Percentiles rank a stretch among this genome's conserved stretches.
These are phyloP conservation scores for Aphyosemion australe DNA, from an alignment of 2,113 vertebrate species.

Conservation along the genomic window DNA sequence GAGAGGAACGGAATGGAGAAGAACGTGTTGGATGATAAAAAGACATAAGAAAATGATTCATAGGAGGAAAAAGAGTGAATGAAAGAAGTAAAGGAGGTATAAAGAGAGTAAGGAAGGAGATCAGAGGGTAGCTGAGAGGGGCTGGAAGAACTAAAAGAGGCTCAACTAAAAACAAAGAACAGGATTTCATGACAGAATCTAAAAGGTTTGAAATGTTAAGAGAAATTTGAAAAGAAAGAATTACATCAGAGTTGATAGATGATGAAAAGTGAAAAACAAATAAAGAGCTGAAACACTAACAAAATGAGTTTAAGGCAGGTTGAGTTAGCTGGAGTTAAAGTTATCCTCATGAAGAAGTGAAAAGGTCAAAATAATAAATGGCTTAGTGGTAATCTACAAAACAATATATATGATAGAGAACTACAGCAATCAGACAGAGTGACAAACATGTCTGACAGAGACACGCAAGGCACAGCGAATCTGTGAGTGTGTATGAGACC, in stretches of 20 bases:
- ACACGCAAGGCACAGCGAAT: slow-evolving; percentile 48
- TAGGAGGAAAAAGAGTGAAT: slow-evolving; percentile 8
- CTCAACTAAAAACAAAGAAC: no score
- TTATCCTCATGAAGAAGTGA: slow-evolving; percentile 6
- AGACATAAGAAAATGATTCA: neutral
- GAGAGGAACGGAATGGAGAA: slow-evolving; percentile 45
- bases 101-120: slow-evolving; percentile 2
- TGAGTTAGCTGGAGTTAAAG: neutral
- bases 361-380: neutral
- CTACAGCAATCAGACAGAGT: slow-evolving; percentile 38
- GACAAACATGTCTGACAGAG: slow-evolving; percentile 53
- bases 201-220: neutral
- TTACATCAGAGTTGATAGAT: neutral
- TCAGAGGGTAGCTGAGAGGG: slow-evolving; percentile 1
- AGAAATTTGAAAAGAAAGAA: neutral
- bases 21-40: slow-evolving; percentile 33
- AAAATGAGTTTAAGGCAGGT: neutral
- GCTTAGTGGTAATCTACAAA: no score
- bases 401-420: slow-evolving; percentile 4
- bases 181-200: no score
- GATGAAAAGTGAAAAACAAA: neutral
- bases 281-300: neutral
- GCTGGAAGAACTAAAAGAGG: slow-evolving; percentile 15
- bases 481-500: slow-evolving; percentile 25
- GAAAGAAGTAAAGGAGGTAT: neutral